Conservation (phyloP, 2,113 vertebrate species). For the Ochotona princeps region DNA sequence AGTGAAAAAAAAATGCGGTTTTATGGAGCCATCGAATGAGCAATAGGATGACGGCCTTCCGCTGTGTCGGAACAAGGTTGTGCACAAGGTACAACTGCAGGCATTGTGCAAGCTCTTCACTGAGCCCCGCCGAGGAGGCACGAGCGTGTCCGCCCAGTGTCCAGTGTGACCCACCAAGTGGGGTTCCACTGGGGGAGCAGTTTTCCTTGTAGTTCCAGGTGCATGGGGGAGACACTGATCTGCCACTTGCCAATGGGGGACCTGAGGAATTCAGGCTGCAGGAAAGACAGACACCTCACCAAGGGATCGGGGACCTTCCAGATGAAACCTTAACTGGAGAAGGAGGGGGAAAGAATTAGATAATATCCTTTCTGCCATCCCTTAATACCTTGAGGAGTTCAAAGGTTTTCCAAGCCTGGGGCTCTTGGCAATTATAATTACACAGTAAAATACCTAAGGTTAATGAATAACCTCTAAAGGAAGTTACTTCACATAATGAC, state of each 20-base stretch:
- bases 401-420: constrained; percentile 92
- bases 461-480: constrained; percentile 97
- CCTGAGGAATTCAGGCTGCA: background rate
- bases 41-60: background rate
- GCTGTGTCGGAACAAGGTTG: background rate
- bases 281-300: background rate
- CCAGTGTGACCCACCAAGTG: background rate
- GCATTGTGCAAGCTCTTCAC: background rate
- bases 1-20: background rate
- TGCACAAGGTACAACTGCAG: background rate
- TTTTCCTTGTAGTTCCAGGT: background rate
- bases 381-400: constrained; percentile 87
- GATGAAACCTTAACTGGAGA: constrained; percentile 65
- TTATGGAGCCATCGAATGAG: background rate
- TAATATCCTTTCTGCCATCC: constrained; percentile 81
- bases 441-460: constrained; percentile 93
- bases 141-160: background rate
- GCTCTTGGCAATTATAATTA: constrained; percentile 94
- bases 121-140: rapidly evolving
- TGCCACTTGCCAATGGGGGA: no score
- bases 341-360: constrained; percentile 79
- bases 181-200: background rate
- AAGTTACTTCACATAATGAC: constrained; percentile 98
- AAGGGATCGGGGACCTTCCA: constrained; percentile 21
- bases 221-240: background rate